phyloP scores from a whole-genome alignment of 1,140 invertebrate species.

The Holcopasites calliopsidis region DNA sequence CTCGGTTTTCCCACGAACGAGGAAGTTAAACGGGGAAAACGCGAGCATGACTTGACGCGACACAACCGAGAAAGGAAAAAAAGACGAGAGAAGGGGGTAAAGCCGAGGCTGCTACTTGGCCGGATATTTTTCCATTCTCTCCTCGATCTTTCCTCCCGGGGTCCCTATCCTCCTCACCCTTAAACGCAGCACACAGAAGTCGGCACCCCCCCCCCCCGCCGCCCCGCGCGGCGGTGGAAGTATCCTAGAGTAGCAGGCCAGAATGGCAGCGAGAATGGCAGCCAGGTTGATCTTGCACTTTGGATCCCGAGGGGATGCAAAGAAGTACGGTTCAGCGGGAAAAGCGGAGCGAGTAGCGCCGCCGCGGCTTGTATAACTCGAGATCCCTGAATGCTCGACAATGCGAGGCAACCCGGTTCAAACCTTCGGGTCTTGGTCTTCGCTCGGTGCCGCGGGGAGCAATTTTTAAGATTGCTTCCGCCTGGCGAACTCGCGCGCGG shows the following conservation, averaged over 20 bases:
- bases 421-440: constrained; percentile 51
- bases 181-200: constrained; percentile 34
- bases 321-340: constrained; percentile 52
- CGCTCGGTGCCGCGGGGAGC: constrained; percentile 54
- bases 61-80: background rate
- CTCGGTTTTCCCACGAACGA: constrained; percentile 5
- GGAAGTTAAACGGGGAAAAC: constrained; percentile 36
- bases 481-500: constrained; percentile 23
- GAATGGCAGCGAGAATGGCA: constrained; percentile 50
- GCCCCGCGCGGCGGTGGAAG: constrained; percentile 36
- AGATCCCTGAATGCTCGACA: constrained; percentile 55
- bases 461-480: constrained; percentile 71
- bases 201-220: too few relatives aligned
- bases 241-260: constrained; percentile 47
- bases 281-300: constrained; percentile 56
- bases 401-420: constrained; percentile 47
- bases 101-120: constrained; percentile 35
- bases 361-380: constrained; percentile 43
- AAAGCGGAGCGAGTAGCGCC: constrained; percentile 34
- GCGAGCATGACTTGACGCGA: constrained; percentile 44
- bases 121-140: constrained; percentile 52
- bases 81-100: background rate
- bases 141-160: constrained; percentile 41
- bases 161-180: constrained; percentile 24
- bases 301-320: constrained; percentile 54